These are phyloP conservation scores for Eurytoma adleriae DNA, from an alignment of 2,888 invertebrate species.

Conservation along the genomic window DNA sequence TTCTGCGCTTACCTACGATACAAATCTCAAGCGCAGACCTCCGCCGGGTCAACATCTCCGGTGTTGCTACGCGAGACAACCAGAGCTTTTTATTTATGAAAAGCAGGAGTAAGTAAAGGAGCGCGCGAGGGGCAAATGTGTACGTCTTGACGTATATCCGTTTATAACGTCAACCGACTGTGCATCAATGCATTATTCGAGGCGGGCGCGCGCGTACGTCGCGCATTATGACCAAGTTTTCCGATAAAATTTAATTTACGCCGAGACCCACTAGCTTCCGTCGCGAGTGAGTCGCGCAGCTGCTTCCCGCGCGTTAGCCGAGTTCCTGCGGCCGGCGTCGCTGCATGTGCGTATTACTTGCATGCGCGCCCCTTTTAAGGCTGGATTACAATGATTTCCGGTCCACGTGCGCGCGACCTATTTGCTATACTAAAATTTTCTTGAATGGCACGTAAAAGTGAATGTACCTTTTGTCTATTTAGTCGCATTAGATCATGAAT, in stretches of 20 bases:
- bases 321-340: not conserved
- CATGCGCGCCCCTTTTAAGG: not conserved
- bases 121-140: no score
- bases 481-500: no score
- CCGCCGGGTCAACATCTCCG: not conserved
- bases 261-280: not conserved
- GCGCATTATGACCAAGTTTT: conserved; percentile 22
- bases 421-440: not conserved
- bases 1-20: not conserved
- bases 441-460: not conserved
- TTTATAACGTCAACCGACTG: conserved; percentile 7
- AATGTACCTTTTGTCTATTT: no score
- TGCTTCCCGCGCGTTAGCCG: not conserved
- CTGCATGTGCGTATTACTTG: conserved; percentile 5
- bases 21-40: not conserved
- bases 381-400: not conserved
- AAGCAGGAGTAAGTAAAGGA: not conserved
- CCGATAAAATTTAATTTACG: conserved; percentile 38
- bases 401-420: not conserved
- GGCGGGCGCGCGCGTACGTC: not conserved
- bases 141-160: not conserved
- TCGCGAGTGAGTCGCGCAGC: not conserved
- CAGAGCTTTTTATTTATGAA: not conserved
- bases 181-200: conserved; percentile 7
- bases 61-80: no score